Conservation (phyloP, 2,888 invertebrate species). For the Melieria omissa region DNA sequence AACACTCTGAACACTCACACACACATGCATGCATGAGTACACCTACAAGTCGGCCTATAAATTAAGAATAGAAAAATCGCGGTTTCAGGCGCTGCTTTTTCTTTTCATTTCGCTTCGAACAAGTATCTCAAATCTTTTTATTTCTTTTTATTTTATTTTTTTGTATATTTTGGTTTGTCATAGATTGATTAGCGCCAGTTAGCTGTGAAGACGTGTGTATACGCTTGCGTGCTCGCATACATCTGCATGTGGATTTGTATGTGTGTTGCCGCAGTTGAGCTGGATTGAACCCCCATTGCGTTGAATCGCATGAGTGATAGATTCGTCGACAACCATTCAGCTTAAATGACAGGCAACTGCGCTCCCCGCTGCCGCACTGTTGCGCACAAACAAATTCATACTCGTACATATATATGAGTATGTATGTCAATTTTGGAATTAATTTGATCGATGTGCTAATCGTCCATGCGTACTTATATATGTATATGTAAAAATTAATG, state of each 20-base stretch:
- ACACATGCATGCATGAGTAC: slow-evolving; percentile 5
- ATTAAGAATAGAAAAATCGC: background rate
- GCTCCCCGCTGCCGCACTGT: slow-evolving; percentile 3
- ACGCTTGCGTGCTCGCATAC: background rate
- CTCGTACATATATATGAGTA: background rate
- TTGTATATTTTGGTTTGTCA: slow-evolving; percentile 15
- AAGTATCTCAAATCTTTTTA: too few species aligned
- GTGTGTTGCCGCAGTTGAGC: background rate
- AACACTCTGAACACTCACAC: background rate
- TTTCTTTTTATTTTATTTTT: background rate
- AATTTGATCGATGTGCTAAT: too few species aligned
- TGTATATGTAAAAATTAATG: too few species aligned
- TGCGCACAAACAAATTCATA: slow-evolving; percentile 3
- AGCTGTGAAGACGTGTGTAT: slow-evolving; percentile 11
- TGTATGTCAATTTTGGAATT: too few species aligned
- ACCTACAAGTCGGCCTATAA: background rate
- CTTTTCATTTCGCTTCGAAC: background rate
- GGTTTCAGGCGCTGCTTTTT: background rate
- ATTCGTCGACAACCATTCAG: slow-evolving; percentile 17
- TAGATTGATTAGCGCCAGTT: slow-evolving; percentile 27
- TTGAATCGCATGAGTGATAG: slow-evolving; percentile 28
- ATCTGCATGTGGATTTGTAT: background rate
- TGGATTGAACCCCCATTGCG: slow-evolving; percentile 3
- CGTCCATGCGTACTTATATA: too few species aligned
- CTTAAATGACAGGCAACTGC: slow-evolving; percentile 3